Percentiles rank a stretch among this genome's conserved stretches.
These are phyloP conservation scores for Dromococcyx pavoninus DNA, from an alignment of 2,797 vertebrate genomes.

Conservation along the genomic window DNA sequence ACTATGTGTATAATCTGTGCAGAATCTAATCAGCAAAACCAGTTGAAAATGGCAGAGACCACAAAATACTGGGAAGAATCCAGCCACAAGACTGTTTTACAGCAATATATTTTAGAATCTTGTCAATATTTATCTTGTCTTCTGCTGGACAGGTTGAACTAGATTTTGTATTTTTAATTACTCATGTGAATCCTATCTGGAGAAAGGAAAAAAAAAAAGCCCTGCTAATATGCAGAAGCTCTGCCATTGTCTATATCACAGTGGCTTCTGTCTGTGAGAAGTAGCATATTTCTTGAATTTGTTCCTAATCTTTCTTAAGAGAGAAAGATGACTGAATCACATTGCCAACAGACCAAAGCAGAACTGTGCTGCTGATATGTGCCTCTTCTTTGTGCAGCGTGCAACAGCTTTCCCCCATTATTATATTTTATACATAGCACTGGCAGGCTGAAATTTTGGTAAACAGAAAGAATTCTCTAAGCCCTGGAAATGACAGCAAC, in stretches of 20 bases:
- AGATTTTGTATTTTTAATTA: not conserved
- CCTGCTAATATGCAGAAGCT: not conserved
- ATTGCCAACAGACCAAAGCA: not conserved
- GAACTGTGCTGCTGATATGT: not conserved
- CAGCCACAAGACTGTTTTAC: not conserved
- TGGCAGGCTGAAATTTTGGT: not conserved
- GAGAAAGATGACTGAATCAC: not conserved
- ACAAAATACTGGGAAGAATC: not conserved
- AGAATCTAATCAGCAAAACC: not conserved
- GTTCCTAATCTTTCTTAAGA: not conserved
- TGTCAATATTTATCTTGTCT: not conserved
- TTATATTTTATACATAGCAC: rapidly evolving
- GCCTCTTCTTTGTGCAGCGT: not conserved
- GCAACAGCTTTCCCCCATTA: not conserved
- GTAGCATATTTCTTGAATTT: not conserved
- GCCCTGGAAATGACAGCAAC: not conserved
- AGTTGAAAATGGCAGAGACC: not conserved
- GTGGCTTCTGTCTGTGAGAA: not conserved
- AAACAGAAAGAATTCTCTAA: not conserved
- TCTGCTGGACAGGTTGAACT: not conserved
- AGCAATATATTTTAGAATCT: not conserved
- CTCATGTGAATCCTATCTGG: not conserved
- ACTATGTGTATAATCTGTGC: not conserved
- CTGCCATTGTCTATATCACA: not conserved
- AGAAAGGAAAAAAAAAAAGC: not conserved